Evolutionary conservation across 2,888 invertebrate genomes (phyloP), one percentile per base, ranked within the genome.

Genomic region (Leptinotarsa tumamoca): DNA sequence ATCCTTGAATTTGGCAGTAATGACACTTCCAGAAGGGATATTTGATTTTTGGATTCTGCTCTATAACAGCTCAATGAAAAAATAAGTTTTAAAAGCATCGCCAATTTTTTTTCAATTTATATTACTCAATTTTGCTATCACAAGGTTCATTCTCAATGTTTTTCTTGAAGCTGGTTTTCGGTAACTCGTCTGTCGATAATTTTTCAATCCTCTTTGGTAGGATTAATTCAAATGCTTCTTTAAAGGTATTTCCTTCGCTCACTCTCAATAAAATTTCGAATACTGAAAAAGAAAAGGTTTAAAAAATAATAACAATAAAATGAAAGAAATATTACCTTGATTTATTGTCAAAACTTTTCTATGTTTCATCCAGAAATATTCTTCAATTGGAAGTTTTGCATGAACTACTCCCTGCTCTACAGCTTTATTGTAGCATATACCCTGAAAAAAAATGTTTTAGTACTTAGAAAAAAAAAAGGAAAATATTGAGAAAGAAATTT

Each of bases 271-370:
- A 88, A 84, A 97, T 95, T 89, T 96, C 95, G 87, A 96, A 97
- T 66, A 97, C 96, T 95, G 88, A 27, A 92, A 92, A 80, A 43
- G 0, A 43, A 78, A 7, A 71, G 68, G 54, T 33, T 33, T 33
- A 7, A 33, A 33, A 33, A 79, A 7, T 5, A 23, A 68, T 49
- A 13, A 33, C 4, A 17, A 27, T 21, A 23, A 27, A 33, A 66
- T 50, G 43, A 18, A 58, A 13, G 15, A n/a, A 51, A n/a, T 52
- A 43, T 67, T 90, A 95, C 95, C 98, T 91, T 99, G 99, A 89
- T 98, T 97, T 81, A 99, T 95, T 61, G 98, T 97, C 74, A 99
- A 91, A 69, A 99, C 98, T 90, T 96, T 95, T 82, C 98, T 92
- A 7, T 96, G 94, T 89, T 96, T 96, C 94, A 99, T 95, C 84